phyloP scores from a whole-genome alignment of 2,797 vertebrate species.

The Siniperca undulata region DNA sequence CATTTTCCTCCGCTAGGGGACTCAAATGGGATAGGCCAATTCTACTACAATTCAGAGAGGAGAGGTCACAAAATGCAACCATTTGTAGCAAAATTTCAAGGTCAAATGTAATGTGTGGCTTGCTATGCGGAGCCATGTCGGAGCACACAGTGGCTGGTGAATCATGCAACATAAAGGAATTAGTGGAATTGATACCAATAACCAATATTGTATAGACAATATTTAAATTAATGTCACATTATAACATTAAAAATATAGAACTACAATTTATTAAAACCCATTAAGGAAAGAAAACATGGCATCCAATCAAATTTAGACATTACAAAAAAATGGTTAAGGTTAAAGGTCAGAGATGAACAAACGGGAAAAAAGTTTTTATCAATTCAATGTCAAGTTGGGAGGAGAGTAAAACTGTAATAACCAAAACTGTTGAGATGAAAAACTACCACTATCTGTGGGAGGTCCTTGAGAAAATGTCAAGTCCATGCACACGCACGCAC shows the following conservation, averaged over 20 bases:
- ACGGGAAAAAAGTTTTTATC: background rate
- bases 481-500: constrained; percentile 7
- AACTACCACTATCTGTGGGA: background rate
- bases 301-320: background rate
- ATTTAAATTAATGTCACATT: background rate
- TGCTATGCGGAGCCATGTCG: background rate
- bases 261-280: background rate
- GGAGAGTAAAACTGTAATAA: background rate
- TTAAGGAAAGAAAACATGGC: background rate
- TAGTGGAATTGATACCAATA: background rate
- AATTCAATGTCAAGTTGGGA: background rate
- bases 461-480: background rate
- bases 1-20: constrained; percentile 86
- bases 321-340: background rate
- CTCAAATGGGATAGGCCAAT: constrained; percentile 68
- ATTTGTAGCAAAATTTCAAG: constrained; percentile 78
- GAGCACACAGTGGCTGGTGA: background rate
- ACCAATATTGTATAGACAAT: background rate
- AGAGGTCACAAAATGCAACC: constrained; percentile 77
- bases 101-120: constrained; percentile 71
- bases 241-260: background rate
- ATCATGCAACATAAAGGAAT: background rate
- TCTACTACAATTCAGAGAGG: constrained; percentile 63
- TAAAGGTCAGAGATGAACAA: constrained; percentile 5
- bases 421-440: background rate